Percentiles rank a stretch among this genome's conserved stretches.
phyloP scores from a whole-genome alignment of 2,888 invertebrate species.

The Dendrolimus pini region DNA sequence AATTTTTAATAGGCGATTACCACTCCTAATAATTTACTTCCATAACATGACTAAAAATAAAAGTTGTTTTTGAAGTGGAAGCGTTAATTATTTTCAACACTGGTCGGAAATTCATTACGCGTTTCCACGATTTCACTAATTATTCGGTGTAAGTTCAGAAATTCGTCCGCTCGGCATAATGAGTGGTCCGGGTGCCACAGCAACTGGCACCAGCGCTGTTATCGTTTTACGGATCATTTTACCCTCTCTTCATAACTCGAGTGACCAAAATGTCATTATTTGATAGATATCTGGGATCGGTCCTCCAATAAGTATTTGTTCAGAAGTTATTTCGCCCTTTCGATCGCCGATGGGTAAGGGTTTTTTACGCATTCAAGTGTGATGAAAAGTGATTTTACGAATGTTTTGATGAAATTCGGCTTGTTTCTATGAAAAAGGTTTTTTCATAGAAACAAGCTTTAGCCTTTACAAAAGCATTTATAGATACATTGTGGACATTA shows the following conservation, averaged over 20 bases:
- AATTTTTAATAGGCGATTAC: too few species aligned
- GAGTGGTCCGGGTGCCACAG: slow-evolving; percentile 1
- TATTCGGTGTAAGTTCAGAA: slow-evolving; percentile 20
- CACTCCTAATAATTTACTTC: too few species aligned
- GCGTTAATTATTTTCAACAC: background rate
- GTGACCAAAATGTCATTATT: slow-evolving; percentile 17
- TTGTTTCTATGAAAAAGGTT: too few species aligned
- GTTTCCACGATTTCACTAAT: slow-evolving; percentile 22
- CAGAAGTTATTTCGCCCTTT: slow-evolving; percentile 5
- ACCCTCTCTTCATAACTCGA: slow-evolving; percentile 12
- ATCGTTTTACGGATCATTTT: slow-evolving; percentile 14
- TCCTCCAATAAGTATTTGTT: slow-evolving; percentile 5
- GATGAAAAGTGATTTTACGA: background rate
- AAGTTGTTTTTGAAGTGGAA: too few species aligned
- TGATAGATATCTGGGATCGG: slow-evolving; percentile 13
- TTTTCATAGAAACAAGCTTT: background rate
- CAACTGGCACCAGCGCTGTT: slow-evolving; percentile 7
- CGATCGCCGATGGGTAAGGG: slow-evolving; percentile 11
- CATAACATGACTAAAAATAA: too few species aligned
- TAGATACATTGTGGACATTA: too few species aligned
- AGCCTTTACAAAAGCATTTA: too few species aligned
- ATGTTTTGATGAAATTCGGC: background rate
- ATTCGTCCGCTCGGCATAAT: slow-evolving; percentile 11
- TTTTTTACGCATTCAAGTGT: slow-evolving; percentile 10
- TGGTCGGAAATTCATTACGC: slow-evolving; percentile 25